Conservation (phyloP, 2,113 vertebrate genomes). For the Thinocorus orbignyianus region DNA sequence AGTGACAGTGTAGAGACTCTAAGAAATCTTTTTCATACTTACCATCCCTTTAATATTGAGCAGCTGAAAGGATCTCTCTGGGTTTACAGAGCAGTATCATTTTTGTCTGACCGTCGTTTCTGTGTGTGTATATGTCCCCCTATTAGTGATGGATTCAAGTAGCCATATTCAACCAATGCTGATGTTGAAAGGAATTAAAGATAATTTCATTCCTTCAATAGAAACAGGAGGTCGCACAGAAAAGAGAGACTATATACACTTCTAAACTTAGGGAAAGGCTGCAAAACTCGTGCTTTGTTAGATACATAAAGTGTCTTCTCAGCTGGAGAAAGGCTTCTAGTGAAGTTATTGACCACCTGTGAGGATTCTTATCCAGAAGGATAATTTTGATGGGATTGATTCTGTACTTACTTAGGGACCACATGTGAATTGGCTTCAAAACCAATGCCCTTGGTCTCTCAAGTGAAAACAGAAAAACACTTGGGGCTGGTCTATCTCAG, state of each 20-base stretch:
- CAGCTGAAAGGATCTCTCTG: background rate
- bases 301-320: background rate
- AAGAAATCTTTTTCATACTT: background rate
- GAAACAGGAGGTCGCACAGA: background rate
- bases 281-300: background rate
- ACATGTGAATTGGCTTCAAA: background rate
- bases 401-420: background rate
- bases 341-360: background rate
- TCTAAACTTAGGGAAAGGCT: background rate
- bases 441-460: background rate
- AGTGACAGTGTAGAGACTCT: background rate
- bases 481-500: background rate
- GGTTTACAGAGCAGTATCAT: background rate
- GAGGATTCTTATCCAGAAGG: background rate
- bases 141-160: background rate
- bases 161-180: background rate
- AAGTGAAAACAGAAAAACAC: background rate
- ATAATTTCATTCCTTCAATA: background rate
- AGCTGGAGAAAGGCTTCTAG: background rate
- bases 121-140: background rate
- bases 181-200: background rate
- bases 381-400: background rate
- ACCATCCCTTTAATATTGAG: background rate
- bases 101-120: background rate
- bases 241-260: background rate